Evolutionary conservation across 2,113 vertebrate genomes (phyloP), one percentile per base, ranked within the genome.

Genomic region (Pandion haliaetus): DNA sequence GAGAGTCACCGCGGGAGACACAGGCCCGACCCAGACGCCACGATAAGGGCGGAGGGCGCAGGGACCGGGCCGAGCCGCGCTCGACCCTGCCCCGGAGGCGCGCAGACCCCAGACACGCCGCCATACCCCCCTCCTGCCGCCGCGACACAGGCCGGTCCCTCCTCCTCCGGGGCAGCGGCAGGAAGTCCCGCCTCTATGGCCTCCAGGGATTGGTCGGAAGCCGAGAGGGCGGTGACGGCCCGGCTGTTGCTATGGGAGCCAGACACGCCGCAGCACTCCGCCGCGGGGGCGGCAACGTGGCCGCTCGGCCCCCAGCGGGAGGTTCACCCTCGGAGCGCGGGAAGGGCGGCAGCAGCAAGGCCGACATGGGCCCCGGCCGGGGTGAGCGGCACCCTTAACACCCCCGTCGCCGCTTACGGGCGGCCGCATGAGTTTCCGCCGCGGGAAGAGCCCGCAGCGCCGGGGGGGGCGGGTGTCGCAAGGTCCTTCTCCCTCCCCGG

Each of bases 31-130:
- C 34, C 12, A 2, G 10, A 3, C 3, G 2, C 28, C 57, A 17
- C 5, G 1, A 23, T 4, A 9, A 21, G 3, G 5, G 8, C 24
- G 3, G 2, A 42, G 5, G 42, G 7, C 15, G 1, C 10, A 6
- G 4, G 50, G 24, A 24, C 47, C 47, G 18, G 8, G 17, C 28
- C 19, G 1, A 1, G 13, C 26, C 17, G 3, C 36, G 2, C 6
- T 3, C 7, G 18, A 2, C 23, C 36, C 21, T 1, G 15, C 50
- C 9, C 4, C 14, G 1, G 31, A 5, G 0, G 9, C 31, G 0
- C 9, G 0, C 18, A 14, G 7, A 1, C 2, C 9, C 13, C 32
- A 5, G 0, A 3, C 57, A 5, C 18, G 0, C 47, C 17, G 0
- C 31, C 36, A 2, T 0, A 0, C 2, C 38, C n/a, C n/a, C 5